These are phyloP conservation scores for Hyperopisus bebe DNA, from an alignment of 2,113 vertebrate genomes.

Conservation along the genomic window DNA sequence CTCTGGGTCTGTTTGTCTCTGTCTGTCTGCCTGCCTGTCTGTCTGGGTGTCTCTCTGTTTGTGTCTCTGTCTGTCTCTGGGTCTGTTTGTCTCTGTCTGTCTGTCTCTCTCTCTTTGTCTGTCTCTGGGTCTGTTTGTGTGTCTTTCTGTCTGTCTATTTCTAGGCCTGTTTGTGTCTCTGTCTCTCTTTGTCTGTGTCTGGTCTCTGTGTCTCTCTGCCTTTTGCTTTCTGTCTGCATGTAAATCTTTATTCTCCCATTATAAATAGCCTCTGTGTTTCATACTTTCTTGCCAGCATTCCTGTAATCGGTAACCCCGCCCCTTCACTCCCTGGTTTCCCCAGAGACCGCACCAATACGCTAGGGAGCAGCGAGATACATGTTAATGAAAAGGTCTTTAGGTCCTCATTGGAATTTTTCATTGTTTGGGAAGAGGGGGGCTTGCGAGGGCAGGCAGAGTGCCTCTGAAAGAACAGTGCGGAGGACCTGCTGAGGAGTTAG, in stretches of 20 bases:
- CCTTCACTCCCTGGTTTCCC: neutral
- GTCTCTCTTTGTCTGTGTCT: neutral
- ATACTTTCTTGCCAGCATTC: neutral
- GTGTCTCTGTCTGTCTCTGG: neutral
- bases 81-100: neutral
- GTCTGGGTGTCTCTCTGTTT: too few relatives aligned
- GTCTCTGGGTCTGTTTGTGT: too few relatives aligned
- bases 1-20: neutral
- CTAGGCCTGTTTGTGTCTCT: neutral
- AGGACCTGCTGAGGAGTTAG: neutral
- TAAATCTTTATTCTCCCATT: neutral
- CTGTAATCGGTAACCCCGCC: neutral
- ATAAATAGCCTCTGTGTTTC: neutral
- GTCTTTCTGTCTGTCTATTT: neutral
- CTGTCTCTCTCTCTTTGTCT: too few relatives aligned
- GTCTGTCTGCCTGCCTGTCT: neutral
- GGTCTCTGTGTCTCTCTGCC: neutral
- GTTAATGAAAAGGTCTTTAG: conserved; percentile 1
- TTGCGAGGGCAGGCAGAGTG: neutral
- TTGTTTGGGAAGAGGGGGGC: neutral
- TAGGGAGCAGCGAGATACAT: neutral
- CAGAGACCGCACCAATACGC: neutral
- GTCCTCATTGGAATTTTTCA: neutral
- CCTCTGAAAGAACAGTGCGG: neutral
- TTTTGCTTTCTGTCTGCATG: neutral